Evolutionary conservation across 2,888 invertebrate species (phyloP), one percentile per base, ranked within the genome.

Genomic region (Bhutanitis thaidina): DNA sequence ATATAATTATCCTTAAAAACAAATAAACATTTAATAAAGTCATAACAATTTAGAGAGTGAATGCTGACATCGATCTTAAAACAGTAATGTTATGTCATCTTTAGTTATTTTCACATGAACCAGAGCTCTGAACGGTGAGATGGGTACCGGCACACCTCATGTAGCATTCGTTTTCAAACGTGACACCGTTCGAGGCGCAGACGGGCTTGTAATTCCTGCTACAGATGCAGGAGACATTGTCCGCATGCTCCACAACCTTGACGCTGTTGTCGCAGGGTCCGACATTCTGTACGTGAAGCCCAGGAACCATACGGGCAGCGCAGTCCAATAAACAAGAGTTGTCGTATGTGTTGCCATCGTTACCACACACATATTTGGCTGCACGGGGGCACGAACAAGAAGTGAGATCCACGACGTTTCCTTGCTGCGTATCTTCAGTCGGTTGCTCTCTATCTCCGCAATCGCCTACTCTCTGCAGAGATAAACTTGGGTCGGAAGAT

Each of bases 131-230:
- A 3, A 67, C 40, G 1, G 29, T 36, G 20, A 53, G 47, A 7
- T 55, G 43, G 0, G 59, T 87, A 48, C 92, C 51, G 0, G 61
- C 87, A 49, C 92, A 90, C 59, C 90, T 81, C 58, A 94, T 75
- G 60, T 93, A 89, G 72, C 94, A 95, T 60, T 92, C 92, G 71
- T 91, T 93, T 58, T 84, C 85, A 75, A 94, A 94, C 0, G 93
- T 93, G 53, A 90, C 84, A 5, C 92, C 92, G 73, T 94, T 93
- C 40, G 91, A 91, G 30, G 93, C 93, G 74, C 94, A 94, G 7
- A 93, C 92, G 0, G 48, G 45, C 9, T 30, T 14, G 20, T 41
- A 16, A 37, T 34, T 46, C 39, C 51, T 47, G 1, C 40, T 20
- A 14, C 50, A 50, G 3, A 34, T 9, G 25, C 53, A 53, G 3